Base-by-base conservation (phyloP, 2,113 vertebrate species). In the Aphelocoma coerulescens region DNA sequence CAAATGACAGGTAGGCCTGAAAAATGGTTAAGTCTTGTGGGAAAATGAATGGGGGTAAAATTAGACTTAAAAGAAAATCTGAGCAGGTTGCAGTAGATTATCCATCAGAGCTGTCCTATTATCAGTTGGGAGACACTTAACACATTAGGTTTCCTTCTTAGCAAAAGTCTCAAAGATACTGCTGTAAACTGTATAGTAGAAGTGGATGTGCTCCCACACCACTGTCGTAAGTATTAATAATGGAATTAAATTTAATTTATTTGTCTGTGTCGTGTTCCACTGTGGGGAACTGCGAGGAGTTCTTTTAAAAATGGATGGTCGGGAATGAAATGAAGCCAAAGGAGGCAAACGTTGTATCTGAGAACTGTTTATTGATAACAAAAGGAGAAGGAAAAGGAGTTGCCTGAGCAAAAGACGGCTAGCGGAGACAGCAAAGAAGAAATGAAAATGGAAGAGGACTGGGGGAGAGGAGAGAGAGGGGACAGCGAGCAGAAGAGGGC, bases 201-300 rank as follows among this genome's bases (percentile, higher is more conserved):
- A 89, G 32, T 35, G 14, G 13, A 30, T 0, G 0, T 49, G 8
- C 2, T 85, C 16, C 21, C 18, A 44, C 13, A 44, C 4, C 11
- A 66, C 26, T 7, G 2, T 61, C 16, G 2, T 33, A 69, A 21
- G 6, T 35, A 33, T 33, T 24, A 72, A 44, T 22, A 18, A 62
- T 67, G 13, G 23, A 77, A 72, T 44, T 62, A 20, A 62, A 73
- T 0, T 35, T 73, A 62, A 73, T 0, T 35, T 73, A 7, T 13
- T 48, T 76, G 0, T 51, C 16, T 43, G 43, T 43, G 43, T 43
- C 15, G 4, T 16, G 16, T 43, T 43, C 43, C 43, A 43, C 16
- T 16, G 7, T 43, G 43, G 43, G 41, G 43, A 43, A 43, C 16
- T 43, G 43, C 3, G 43, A 43, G 43, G 43, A 43, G 43, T 43